Percentiles rank a stretch among this genome's conserved stretches.
Conservation (phyloP, 2,113 vertebrate species). For the Lates calcarifer region DNA sequence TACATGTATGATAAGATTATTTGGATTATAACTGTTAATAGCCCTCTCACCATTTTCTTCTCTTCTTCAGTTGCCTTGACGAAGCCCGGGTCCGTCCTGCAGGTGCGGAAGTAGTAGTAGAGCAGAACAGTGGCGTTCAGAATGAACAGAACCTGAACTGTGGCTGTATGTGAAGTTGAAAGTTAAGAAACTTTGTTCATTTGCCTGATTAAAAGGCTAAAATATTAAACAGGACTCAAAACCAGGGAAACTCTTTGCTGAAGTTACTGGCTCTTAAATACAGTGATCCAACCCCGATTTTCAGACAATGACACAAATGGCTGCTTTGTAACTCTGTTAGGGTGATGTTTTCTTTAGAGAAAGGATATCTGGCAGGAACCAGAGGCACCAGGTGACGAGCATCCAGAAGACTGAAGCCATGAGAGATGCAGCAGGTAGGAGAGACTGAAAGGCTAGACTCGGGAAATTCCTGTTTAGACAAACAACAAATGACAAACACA, state of each 20-base stretch:
- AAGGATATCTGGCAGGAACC: conserved; percentile 98
- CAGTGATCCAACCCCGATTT: neutral
- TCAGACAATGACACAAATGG: neutral
- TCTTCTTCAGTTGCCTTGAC: conserved; percentile 91
- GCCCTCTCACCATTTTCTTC: conserved; percentile 87
- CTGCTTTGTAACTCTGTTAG: too few relatives aligned
- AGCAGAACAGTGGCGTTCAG: conserved; percentile 85
- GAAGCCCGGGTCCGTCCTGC: conserved; percentile 91
- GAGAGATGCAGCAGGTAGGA: conserved; percentile 87
- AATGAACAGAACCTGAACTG: conserved; percentile 84
- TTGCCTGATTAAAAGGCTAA: neutral
- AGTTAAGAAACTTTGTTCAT: conserved; percentile 82
- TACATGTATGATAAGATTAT: neutral
- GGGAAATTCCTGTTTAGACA: conserved; percentile 84
- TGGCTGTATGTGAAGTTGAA: conserved; percentile 80
- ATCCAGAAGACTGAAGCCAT: conserved; percentile 94
- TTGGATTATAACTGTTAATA: neutral
- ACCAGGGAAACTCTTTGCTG: neutral
- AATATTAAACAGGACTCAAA: neutral
- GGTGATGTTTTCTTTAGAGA: neutral
- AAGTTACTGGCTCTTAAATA: neutral
- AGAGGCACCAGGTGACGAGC: conserved; percentile 91
- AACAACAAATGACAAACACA: neutral
- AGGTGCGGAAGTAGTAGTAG: conserved; percentile 92
- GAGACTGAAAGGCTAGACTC: conserved; percentile 79